Percentiles rank a stretch among this genome's conserved stretches.
phyloP scores from a whole-genome alignment of 2,113 vertebrate genomes.

The Saccopteryx leptura region DNA sequence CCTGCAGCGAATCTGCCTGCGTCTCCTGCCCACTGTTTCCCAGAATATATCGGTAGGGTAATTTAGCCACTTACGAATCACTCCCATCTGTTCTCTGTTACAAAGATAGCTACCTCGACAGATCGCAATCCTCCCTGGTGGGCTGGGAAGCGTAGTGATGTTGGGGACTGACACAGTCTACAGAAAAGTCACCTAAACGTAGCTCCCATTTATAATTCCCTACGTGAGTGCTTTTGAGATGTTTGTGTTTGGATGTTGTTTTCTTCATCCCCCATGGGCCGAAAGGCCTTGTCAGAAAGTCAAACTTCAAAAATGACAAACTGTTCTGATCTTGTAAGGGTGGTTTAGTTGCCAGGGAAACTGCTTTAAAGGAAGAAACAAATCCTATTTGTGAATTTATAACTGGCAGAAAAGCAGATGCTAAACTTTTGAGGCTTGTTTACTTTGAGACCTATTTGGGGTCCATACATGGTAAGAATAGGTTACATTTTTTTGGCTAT shows the following conservation, averaged over 20 bases:
- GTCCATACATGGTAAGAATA: not conserved
- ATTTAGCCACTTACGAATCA: constrained; percentile 69
- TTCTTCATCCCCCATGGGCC: constrained; percentile 10
- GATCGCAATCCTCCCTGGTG: not conserved
- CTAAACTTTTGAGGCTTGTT: constrained; percentile 59
- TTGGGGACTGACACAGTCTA: not conserved
- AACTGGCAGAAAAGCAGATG: constrained; percentile 68
- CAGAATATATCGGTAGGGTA: constrained; percentile 76
- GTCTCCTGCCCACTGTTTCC: constrained; percentile 51
- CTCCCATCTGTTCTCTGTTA: constrained; percentile 76
- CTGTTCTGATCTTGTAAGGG: constrained; percentile 68
- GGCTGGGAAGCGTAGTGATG: not conserved
- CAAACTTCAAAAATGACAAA: constrained; percentile 79
- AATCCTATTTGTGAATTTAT: constrained; percentile 72
- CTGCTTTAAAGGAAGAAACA: constrained; percentile 68
- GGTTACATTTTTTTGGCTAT: not conserved
- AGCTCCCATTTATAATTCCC: not conserved
- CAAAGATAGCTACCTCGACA: constrained; percentile 66
- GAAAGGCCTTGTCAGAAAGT: constrained; percentile 67
- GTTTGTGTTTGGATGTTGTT: constrained; percentile 67
- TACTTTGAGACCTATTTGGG: constrained; percentile 43
- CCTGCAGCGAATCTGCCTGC: not conserved
- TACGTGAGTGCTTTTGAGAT: constrained; percentile 35
- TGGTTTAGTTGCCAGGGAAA: constrained; percentile 80
- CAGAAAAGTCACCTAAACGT: not conserved